Evolutionary conservation across 64 coral and sea anemone genomes (phyloP).

Genomic region (Porites australiensis): DNA sequence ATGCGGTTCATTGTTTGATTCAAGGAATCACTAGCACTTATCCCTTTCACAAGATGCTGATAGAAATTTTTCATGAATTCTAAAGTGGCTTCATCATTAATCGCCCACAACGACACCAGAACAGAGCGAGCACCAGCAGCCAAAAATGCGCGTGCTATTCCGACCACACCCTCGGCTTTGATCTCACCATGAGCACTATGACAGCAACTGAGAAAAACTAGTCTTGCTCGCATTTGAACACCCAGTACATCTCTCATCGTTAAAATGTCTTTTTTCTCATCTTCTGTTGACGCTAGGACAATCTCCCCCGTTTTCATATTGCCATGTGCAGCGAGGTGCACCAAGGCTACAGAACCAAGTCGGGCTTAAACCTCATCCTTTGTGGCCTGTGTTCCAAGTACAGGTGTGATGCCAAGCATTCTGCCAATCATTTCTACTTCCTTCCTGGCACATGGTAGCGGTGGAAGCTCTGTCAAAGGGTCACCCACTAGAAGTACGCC

Average conservation of each 20-base stretch:
- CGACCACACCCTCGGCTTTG: conserved; percentile 41
- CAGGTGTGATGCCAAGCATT: too few relatives aligned
- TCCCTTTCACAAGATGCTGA: not conserved
- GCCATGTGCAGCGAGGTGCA: too few relatives aligned
- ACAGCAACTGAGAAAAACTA: conserved; percentile 41
- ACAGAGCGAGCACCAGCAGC: conserved; percentile 45
- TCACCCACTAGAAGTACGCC: conserved; percentile 31
- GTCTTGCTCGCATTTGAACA: not conserved
- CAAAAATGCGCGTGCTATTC: conserved; percentile 3
- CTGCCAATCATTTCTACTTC: too few relatives aligned
- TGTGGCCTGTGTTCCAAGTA: too few relatives aligned
- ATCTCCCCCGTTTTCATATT: not conserved
- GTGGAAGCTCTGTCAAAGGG: not conserved
- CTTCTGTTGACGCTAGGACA: not conserved
- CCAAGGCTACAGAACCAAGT: too few relatives aligned
- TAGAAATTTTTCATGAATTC: conserved; percentile 39
- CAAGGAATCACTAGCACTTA: conserved; percentile 14
- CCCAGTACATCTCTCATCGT: conserved; percentile 23
- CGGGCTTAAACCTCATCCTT: too few relatives aligned
- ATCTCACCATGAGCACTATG: conserved; percentile 40
- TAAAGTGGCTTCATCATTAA: conserved; percentile 15
- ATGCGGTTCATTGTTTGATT: conserved; percentile 24
- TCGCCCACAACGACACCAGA: conserved; percentile 20
- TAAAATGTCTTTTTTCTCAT: not conserved
- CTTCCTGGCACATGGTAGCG: not conserved